phyloP scores from a whole-genome alignment of 2,888 invertebrate genomes.

The Priocnemis perturbator region DNA sequence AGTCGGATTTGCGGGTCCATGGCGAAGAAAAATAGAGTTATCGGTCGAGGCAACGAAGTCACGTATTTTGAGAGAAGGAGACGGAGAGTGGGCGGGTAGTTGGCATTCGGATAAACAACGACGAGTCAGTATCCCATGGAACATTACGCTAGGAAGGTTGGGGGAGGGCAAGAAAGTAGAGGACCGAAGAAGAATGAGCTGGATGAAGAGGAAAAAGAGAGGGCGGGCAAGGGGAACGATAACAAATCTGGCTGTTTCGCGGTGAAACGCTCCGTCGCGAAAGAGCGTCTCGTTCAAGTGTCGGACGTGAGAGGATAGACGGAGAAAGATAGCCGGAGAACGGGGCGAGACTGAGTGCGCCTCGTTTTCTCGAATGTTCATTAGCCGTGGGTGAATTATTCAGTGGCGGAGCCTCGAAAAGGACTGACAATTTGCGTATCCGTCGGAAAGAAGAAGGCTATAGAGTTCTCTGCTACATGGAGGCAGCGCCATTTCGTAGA shows the following conservation, averaged over 20 bases:
- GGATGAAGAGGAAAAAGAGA: neutral
- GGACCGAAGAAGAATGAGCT: constrained; percentile 14
- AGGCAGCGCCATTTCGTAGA: neutral
- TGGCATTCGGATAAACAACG: constrained; percentile 29
- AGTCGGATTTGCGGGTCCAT: neutral
- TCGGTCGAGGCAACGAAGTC: constrained; percentile 10
- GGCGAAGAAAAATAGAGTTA: constrained; percentile 11
- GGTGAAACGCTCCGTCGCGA: constrained; percentile 15
- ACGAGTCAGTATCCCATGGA: neutral
- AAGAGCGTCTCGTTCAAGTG: constrained; percentile 7
- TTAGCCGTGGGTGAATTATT: constrained; percentile 46
- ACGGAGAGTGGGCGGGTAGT: neutral
- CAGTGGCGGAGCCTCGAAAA: constrained; percentile 25
- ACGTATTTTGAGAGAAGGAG: neutral
- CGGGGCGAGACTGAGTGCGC: constrained; percentile 7
- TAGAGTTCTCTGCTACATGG: too few species aligned
- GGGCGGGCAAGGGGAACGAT: constrained; percentile 11
- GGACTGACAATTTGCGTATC: constrained; percentile 27
- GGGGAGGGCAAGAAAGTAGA: neutral
- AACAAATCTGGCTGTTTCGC: constrained; percentile 32
- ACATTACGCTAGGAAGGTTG: neutral
- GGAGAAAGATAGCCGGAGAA: neutral
- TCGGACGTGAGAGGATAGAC: constrained; percentile 2
- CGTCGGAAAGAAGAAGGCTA: constrained; percentile 1
- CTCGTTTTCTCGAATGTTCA: constrained; percentile 35